phyloP scores from a whole-genome alignment of 2,888 invertebrate genomes.

The Dione juno region DNA sequence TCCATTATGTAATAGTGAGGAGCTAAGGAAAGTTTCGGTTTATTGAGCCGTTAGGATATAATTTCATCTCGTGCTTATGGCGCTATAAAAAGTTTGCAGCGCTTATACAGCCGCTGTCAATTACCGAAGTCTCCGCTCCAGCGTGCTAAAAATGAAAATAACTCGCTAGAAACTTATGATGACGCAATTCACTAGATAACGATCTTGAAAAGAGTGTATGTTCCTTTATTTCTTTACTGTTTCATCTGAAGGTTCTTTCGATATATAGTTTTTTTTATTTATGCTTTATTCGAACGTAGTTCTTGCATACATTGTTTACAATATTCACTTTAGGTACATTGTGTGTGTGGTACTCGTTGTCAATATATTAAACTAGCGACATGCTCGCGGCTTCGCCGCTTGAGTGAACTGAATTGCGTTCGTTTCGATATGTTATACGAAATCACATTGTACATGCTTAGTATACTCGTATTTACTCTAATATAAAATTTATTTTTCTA shows the following conservation, averaged over 20 bases:
- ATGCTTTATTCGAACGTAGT: too few species aligned
- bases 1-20: conserved; percentile 69
- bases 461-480: too few species aligned
- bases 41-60: conserved; percentile 81
- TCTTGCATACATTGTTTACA: too few species aligned
- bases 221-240: neutral
- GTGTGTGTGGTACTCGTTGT: too few species aligned
- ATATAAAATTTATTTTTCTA: too few species aligned
- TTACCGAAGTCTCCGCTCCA: conserved; percentile 15
- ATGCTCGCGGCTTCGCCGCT: too few species aligned
- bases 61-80: conserved; percentile 82
- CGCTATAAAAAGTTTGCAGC: conserved; percentile 77
- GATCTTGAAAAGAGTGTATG: neutral
- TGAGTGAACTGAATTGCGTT: too few species aligned
- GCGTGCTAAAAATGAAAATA: conserved; percentile 17
- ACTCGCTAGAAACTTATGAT: conserved; percentile 13
- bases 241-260: neutral
- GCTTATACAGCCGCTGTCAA: conserved; percentile 48
- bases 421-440: too few species aligned
- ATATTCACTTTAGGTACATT: too few species aligned
- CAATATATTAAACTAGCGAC: too few species aligned
- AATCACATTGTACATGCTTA: too few species aligned
- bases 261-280: too few species aligned
- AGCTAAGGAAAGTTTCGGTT: conserved; percentile 71
- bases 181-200: conserved; percentile 17